These are phyloP conservation scores for Phalacrocorax brasilianus DNA, from an alignment of 2,113 vertebrate genomes.

Conservation along the genomic window DNA sequence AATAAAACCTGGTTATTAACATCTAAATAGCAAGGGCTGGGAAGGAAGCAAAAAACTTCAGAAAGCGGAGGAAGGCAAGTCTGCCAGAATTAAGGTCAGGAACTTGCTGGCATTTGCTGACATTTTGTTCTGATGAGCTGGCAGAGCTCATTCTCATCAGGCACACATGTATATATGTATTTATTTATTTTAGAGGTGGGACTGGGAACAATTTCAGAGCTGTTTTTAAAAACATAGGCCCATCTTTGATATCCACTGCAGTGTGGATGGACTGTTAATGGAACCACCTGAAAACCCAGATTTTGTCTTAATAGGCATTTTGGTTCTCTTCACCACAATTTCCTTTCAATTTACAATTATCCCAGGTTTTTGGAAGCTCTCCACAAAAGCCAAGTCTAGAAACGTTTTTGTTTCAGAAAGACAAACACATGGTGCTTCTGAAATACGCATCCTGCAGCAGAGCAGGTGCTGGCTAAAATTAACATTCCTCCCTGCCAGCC, in stretches of 20 bases:
- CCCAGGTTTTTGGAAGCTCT: neutral
- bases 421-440: neutral
- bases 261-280: neutral
- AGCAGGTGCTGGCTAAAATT: neutral
- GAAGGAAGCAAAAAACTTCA: neutral
- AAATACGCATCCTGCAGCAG: neutral
- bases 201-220: neutral
- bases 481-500: neutral
- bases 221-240: neutral
- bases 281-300: neutral
- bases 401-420: neutral
- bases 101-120: constrained; percentile 48
- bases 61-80: neutral
- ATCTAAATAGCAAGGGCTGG: neutral
- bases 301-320: neutral
- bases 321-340: neutral
- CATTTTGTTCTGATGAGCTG: constrained; percentile 40
- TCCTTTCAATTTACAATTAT: neutral
- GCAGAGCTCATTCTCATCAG: constrained; percentile 1
- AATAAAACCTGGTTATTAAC: neutral
- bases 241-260: neutral
- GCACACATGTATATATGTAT: neutral
- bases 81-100: constrained; percentile 17
- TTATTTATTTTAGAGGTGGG: constrained; percentile 24
- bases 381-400: neutral